Base-by-base conservation (phyloP, 2,797 vertebrate genomes). In the Poeciliopsis turneri region DNA sequence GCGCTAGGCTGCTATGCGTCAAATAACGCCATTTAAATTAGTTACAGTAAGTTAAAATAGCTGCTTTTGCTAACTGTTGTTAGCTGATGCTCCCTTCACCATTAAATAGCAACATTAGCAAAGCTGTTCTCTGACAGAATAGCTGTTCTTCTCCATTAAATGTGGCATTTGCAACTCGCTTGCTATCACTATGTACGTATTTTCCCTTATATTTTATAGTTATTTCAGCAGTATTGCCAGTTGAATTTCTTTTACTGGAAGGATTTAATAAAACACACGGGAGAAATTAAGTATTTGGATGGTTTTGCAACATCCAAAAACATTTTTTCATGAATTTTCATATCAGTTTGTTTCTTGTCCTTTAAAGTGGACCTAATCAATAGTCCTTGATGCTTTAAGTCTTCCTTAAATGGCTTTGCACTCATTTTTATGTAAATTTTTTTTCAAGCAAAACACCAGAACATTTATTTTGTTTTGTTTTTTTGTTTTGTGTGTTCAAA, bases 1-100 rank as follows among this genome's bases (percentile, higher is more conserved):
- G 7, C 6, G 86, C 90, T 92, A 74, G 79, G 90, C 76, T 30
- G 33, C 51, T 18, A 5, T 61, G 1, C 3, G 43, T 43, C 3
- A 59, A 28, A 39, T 55, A 39, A 76, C 3, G 0, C 3, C 1
- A 1, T 47, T 59, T 70, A 6, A 57, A 2, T 13, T 43, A 39
- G 61, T 80, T 76, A 4, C 28, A 57, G 71, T 72, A 30, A 68
- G 64, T 76, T 28, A 20, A 0, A 12, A 2, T 25, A 74, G 72
- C 57, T 43, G 71, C 70, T 78, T 57, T 61, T 84, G 87, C 79
- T 84, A 87, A 80, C 81, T 75, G 70, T 57, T 72, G 66, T 86
- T 74, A 79, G 78, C 41, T 55, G 39, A 28, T 75, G 83, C 78
- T 85, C 90, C 91, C 45, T 85, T 51, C 77, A 61, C 25, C 13